These are phyloP conservation scores for Opisthograptis luteolata DNA, from an alignment of 2,888 invertebrate species.

Conservation along the genomic window DNA sequence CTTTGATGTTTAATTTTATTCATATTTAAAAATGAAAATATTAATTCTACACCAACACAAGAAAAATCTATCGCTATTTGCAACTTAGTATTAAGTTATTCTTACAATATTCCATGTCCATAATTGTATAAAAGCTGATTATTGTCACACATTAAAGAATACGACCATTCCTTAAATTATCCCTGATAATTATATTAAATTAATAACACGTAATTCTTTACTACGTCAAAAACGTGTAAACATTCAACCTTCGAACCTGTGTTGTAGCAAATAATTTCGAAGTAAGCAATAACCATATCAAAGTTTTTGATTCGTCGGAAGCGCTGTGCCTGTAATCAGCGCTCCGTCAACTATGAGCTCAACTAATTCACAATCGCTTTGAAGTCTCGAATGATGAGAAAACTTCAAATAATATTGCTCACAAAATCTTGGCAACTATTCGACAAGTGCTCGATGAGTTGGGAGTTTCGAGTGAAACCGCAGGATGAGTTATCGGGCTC, in stretches of 20 bases:
- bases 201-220: no score
- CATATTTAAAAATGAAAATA: not conserved
- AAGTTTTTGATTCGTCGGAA: slow-evolving; percentile 1
- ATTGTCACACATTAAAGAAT: no score
- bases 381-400: slow-evolving; percentile 40
- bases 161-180: no score
- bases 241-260: not conserved
- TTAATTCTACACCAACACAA: not conserved
- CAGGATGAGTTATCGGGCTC: slow-evolving; percentile 42
- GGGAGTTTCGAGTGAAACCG: slow-evolving; percentile 49
- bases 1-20: not conserved
- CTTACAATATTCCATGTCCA: no score
- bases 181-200: no score
- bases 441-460: slow-evolving; percentile 46
- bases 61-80: no score
- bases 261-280: slow-evolving; percentile 4
- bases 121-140: no score
- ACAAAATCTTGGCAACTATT: slow-evolving; percentile 49
- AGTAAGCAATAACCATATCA: slow-evolving; percentile 11
- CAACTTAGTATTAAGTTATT: no score
- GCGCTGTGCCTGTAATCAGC: slow-evolving; percentile 10
- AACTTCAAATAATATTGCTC: slow-evolving; percentile 42
- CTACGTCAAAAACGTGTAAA: not conserved
- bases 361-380: slow-evolving; percentile 40
- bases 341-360: slow-evolving; percentile 14